Percentiles rank a stretch among this genome's conserved stretches.
These are phyloP conservation scores for Eupsilia transversa DNA, from an alignment of 2,888 invertebrate genomes.

Conservation along the genomic window DNA sequence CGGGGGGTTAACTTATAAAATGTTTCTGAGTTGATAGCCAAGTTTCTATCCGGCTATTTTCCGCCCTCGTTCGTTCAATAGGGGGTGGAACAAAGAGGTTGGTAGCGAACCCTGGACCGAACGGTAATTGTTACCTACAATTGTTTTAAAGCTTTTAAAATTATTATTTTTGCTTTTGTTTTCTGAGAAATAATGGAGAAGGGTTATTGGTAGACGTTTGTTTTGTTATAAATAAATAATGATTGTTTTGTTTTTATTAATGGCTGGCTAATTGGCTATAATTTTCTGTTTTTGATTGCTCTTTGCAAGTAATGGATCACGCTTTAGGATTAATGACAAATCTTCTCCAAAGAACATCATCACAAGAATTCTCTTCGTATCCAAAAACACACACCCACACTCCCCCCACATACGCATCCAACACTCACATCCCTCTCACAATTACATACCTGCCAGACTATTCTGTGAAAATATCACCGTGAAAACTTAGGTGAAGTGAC, in stretches of 20 bases:
- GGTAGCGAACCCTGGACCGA: constrained; percentile 57
- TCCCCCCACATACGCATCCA: too few species aligned
- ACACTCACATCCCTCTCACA: too few species aligned
- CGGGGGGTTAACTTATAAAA: constrained; percentile 63
- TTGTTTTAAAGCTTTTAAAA: constrained; percentile 70
- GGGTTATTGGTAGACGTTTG: constrained; percentile 33
- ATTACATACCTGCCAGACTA: too few species aligned
- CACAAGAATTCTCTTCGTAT: too few species aligned
- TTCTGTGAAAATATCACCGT: too few species aligned
- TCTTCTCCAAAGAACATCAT: too few species aligned
- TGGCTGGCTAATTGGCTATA: background rate
- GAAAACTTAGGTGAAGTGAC: too few species aligned
- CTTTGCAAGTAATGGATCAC: background rate
- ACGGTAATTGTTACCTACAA: constrained; percentile 65
- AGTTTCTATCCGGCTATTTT: constrained; percentile 66
- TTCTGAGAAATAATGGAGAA: constrained; percentile 45
- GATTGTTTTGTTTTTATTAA: constrained; percentile 28
- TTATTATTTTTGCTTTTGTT: constrained; percentile 68
- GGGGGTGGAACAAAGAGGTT: constrained; percentile 60
- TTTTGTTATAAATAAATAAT: constrained; percentile 33
- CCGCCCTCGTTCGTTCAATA: constrained; percentile 63
- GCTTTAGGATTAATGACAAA: background rate
- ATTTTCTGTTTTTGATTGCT: background rate
- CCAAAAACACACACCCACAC: too few species aligned
- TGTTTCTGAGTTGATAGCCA: constrained; percentile 64